A percentile compares a stretch with the other conserved stretches of the same genome.
Conservation (phyloP, 2,888 invertebrate genomes). For the Salticus scenicus region DNA sequence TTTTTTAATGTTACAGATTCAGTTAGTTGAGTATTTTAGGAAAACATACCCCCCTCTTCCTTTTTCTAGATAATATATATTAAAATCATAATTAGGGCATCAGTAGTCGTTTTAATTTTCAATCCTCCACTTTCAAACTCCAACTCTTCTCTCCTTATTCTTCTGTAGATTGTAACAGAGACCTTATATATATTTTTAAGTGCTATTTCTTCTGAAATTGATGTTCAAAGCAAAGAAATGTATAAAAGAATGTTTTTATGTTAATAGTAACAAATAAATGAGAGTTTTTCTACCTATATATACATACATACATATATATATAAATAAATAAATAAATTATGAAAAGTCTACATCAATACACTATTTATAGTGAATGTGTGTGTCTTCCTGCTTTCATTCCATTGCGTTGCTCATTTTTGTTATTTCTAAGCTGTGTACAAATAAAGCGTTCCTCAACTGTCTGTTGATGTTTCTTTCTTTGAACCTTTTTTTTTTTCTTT, state of each 20-base stretch:
- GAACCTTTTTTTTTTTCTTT: too few relatives aligned
- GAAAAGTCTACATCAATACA: too few relatives aligned
- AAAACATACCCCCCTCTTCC: background rate
- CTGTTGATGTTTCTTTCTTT: background rate
- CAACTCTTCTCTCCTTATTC: background rate
- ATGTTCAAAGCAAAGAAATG: conserved; percentile 27
- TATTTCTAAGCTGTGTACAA: conserved; percentile 63
- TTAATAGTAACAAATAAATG: conserved; percentile 33
- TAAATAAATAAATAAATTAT: too few relatives aligned
- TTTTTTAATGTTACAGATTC: background rate
- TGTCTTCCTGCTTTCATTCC: conserved; percentile 68
- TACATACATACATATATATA: too few relatives aligned
- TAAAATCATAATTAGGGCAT: background rate
- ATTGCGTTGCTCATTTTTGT: conserved; percentile 57
- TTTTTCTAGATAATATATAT: background rate
- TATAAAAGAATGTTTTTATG: conserved; percentile 37
- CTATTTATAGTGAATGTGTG: conserved; percentile 53
- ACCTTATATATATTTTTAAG: background rate
- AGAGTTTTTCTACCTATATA: conserved; percentile 36
- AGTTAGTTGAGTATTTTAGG: background rate
- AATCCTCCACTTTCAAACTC: background rate
- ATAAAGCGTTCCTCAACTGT: conserved; percentile 68
- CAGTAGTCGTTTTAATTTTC: background rate
- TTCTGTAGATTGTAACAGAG: background rate
- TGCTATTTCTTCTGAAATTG: conserved; percentile 32